phyloP scores from a whole-genome alignment of 2,797 vertebrate genomes.

The Micromesistius poutassou region DNA sequence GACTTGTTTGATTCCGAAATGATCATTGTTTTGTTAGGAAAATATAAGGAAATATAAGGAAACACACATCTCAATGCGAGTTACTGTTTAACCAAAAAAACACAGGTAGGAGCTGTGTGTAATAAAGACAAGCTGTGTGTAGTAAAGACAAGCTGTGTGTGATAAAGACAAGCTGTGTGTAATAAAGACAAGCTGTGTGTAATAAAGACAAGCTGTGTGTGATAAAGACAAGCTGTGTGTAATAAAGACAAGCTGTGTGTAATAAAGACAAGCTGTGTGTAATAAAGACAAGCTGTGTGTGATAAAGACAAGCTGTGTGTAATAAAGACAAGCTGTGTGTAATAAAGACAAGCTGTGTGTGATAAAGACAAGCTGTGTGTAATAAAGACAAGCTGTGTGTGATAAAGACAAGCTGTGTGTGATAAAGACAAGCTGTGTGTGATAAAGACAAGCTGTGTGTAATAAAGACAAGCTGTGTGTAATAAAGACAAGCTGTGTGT shows the following conservation, averaged over 20 bases:
- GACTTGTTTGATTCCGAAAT: too few species aligned
- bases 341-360: too few species aligned
- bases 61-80: not conserved
- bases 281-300: too few species aligned
- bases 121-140: not conserved
- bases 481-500: too few species aligned
- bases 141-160: not conserved
- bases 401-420: not conserved
- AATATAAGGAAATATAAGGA: not conserved
- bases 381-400: too few species aligned
- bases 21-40: not conserved
- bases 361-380: not conserved
- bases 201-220: too few species aligned
- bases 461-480: not conserved
- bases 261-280: not conserved
- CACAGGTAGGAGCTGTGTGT: not conserved
- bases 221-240: not conserved
- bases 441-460: not conserved
- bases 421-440: not conserved
- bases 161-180: not conserved
- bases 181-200: not conserved
- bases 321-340: not conserved
- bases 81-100: not conserved
- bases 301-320: not conserved
- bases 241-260: not conserved